A percentile compares a stretch with the other conserved stretches of the same genome.
phyloP scores from a whole-genome alignment of 2,888 invertebrate genomes.

The Pachliopta kotzebuea region DNA sequence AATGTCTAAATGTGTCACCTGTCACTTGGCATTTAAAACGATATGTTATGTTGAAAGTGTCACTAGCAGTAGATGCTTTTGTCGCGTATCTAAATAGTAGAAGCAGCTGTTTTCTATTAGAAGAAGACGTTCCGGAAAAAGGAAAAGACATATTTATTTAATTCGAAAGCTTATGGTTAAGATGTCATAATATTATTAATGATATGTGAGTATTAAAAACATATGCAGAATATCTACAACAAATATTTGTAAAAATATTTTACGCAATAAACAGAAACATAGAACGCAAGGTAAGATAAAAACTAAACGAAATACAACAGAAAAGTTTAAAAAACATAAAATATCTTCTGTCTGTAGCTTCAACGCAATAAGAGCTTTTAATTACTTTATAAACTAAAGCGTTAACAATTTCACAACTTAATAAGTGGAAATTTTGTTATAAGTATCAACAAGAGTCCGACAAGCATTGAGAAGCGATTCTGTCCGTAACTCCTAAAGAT shows the following conservation, averaged over 20 bases:
- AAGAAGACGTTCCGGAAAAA: slow-evolving; percentile 13
- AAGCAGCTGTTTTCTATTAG: slow-evolving; percentile 58
- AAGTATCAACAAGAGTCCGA: slow-evolving; percentile 54
- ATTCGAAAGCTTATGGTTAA: neutral
- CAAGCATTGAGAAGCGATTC: slow-evolving; percentile 51
- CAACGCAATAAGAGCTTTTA: slow-evolving; percentile 38
- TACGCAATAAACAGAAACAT: neutral
- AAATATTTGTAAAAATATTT: neutral
- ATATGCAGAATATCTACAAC: too few species aligned
- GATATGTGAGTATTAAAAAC: neutral
- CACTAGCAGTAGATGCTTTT: slow-evolving; percentile 51
- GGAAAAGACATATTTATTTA: neutral
- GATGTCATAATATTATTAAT: neutral
- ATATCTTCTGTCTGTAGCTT: slow-evolving; percentile 52
- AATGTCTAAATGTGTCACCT: slow-evolving; percentile 80
- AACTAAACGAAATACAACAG: neutral
- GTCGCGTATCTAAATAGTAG: slow-evolving; percentile 69
- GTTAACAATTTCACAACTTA: slow-evolving; percentile 44
- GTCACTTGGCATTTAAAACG: slow-evolving; percentile 79
- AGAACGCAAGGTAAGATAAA: neutral
- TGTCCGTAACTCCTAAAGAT: slow-evolving; percentile 52
- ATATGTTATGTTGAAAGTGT: slow-evolving; percentile 76
- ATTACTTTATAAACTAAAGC: slow-evolving; percentile 35
- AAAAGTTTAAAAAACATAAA: slow-evolving; percentile 50
- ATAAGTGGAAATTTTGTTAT: slow-evolving; percentile 44